Percentiles rank a stretch among this genome's conserved stretches.
Evolutionary conservation across 2,888 invertebrate genomes (phyloP).

Genomic region (Mesopsocus fuscifrons): DNA sequence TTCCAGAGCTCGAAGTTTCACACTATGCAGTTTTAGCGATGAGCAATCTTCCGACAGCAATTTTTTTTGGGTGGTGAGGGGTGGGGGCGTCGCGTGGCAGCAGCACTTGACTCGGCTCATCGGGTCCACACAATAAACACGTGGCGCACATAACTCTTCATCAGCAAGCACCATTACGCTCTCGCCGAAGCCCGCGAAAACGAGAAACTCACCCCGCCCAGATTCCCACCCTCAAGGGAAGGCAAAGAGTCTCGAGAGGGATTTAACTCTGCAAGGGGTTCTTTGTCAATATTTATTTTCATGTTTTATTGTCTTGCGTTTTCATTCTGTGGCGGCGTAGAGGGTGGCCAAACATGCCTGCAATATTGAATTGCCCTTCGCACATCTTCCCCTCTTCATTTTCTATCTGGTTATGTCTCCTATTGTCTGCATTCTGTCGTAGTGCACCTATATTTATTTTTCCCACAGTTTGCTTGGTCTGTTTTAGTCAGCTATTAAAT

Average conservation of each 20-base stretch:
- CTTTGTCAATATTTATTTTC: not conserved
- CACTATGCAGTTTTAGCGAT: no score
- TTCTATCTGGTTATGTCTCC: no score
- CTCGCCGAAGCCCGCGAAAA: not conserved
- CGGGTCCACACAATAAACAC: slow-evolving; percentile 5
- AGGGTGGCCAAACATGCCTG: no score
- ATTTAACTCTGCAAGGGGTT: not conserved
- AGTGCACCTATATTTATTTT: no score
- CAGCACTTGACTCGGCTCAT: slow-evolving; percentile 7
- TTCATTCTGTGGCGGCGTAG: not conserved
- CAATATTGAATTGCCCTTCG: no score
- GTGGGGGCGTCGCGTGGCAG: not conserved
- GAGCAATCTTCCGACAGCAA: no score
- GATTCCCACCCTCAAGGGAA: not conserved
- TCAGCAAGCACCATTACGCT: not conserved
- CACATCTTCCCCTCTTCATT: no score
- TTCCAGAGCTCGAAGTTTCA: no score
- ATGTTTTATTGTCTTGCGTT: not conserved
- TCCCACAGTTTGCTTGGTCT: no score
- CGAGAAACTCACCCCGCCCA: not conserved
- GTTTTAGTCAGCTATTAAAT: no score
- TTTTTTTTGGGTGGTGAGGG: no score
- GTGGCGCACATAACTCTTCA: slow-evolving; percentile 6
- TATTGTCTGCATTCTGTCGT: no score
- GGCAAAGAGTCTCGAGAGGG: not conserved